Evolutionary conservation across 2,113 vertebrate species (phyloP).

Genomic region (Heptranchias perlo): DNA sequence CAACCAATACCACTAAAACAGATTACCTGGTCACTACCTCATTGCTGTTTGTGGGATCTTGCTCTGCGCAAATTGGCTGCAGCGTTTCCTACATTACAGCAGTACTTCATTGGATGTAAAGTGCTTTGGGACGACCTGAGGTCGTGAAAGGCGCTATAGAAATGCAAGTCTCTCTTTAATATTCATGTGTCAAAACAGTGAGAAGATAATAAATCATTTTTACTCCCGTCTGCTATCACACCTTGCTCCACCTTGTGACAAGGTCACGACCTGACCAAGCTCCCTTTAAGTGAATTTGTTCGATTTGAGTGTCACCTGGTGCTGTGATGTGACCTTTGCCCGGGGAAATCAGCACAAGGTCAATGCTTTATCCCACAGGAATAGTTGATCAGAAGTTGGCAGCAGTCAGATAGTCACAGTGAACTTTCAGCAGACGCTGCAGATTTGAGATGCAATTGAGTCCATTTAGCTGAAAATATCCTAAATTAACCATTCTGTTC

Average conservation of each 20-base stretch:
- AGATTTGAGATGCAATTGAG: not conserved
- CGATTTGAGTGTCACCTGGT: no score
- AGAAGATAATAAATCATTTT: not conserved
- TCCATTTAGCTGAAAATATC: not conserved
- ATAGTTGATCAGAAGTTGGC: not conserved
- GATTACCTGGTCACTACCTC: not conserved
- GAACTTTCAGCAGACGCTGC: not conserved
- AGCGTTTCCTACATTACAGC: not conserved
- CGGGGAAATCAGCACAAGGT: no score
- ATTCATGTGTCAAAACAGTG: not conserved
- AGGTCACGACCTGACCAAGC: not conserved
- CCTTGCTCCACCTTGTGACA: not conserved
- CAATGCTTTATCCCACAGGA: not conserved
- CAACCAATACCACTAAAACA: not conserved
- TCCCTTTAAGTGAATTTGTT: not conserved
- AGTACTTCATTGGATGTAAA: not conserved
- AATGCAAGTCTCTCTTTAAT: not conserved
- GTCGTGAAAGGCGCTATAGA: not conserved
- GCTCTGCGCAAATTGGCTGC: no score
- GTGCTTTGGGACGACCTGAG: no score
- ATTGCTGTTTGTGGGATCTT: not conserved
- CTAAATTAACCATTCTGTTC: not conserved
- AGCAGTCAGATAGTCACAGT: not conserved
- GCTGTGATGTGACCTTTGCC: no score
- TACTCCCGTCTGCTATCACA: not conserved